Conservation (phyloP, 2,888 invertebrate genomes). For the Thumatha senex region DNA sequence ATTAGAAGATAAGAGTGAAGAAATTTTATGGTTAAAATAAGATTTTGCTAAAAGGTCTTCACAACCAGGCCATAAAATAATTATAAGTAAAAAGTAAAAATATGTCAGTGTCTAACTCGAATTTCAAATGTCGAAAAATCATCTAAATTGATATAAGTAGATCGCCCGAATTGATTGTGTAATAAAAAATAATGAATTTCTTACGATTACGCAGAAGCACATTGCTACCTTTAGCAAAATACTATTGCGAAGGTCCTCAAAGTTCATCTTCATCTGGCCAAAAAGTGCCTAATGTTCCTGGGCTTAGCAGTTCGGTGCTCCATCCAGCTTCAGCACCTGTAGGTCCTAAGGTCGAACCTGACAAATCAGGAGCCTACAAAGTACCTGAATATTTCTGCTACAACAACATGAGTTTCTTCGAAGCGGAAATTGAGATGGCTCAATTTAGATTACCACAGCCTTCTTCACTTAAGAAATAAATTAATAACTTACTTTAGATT, state of each 20-base stretch:
- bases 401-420: slow-evolving; percentile 89
- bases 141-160: slow-evolving; percentile 22
- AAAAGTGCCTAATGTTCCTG: slow-evolving; percentile 80
- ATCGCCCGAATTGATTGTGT: slow-evolving; percentile 44
- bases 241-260: slow-evolving; percentile 52
- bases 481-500: slow-evolving; percentile 1
- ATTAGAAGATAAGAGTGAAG: no score
- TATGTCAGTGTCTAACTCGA: slow-evolving; percentile 34
- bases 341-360: slow-evolving; percentile 87
- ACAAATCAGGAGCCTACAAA: slow-evolving; percentile 89
- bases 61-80: no score
- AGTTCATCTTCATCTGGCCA: slow-evolving; percentile 30
- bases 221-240: slow-evolving; percentile 43
- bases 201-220: slow-evolving; percentile 27
- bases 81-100: no score
- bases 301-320: slow-evolving; percentile 85
- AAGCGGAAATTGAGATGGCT: slow-evolving; percentile 93
- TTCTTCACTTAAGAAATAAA: slow-evolving; percentile 73
- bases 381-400: slow-evolving; percentile 95
- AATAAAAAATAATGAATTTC: slow-evolving; percentile 44
- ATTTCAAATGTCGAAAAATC: no score
- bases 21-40: no score
- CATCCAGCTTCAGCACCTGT: slow-evolving; percentile 81
- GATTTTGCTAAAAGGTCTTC: no score
- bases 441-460: slow-evolving; percentile 92